A percentile compares a stretch with the other conserved stretches of the same genome.
These are phyloP conservation scores for Alectoris magna DNA, from an alignment of 2,797 vertebrate species.

Conservation along the genomic window DNA sequence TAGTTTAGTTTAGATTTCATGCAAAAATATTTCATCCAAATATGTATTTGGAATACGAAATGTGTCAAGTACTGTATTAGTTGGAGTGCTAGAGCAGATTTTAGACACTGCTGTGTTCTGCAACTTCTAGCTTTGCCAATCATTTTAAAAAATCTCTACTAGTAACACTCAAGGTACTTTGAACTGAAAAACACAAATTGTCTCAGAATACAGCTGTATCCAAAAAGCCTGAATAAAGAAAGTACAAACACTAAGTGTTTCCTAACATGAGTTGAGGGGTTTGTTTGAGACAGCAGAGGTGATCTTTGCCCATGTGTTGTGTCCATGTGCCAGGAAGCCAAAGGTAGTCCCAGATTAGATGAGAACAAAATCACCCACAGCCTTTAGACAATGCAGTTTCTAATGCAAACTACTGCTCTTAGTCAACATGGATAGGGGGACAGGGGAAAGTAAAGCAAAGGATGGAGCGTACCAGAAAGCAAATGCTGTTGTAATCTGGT, in stretches of 20 bases:
- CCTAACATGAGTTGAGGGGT: not conserved
- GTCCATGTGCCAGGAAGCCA: not conserved
- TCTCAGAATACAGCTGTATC: not conserved
- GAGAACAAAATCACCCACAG: not conserved
- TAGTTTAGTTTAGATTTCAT: not conserved
- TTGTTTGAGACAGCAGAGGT: not conserved
- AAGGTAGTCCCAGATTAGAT: not conserved
- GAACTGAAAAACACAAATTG: not conserved
- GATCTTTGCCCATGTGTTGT: constrained; percentile 7
- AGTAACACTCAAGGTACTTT: not conserved
- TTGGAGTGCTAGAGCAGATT: constrained; percentile 22
- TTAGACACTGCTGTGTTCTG: not conserved
- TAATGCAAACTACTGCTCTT: fast-evolving
- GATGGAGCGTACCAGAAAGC: not conserved
- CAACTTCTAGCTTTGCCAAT: constrained; percentile 10
- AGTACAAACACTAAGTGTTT: not conserved
- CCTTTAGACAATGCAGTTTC: not conserved
- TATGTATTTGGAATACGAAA: not conserved
- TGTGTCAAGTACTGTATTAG: constrained; percentile 36
- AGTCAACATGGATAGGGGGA: not conserved
- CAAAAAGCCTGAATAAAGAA: not conserved
- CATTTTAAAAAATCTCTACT: not conserved
- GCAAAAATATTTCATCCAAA: constrained; percentile 22
- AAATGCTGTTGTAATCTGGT: not conserved
- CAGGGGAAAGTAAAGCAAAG: not conserved